Percentiles rank a stretch among this genome's conserved stretches.
Conservation (phyloP, 1,140 invertebrate species). For the Prorops nasuta region DNA sequence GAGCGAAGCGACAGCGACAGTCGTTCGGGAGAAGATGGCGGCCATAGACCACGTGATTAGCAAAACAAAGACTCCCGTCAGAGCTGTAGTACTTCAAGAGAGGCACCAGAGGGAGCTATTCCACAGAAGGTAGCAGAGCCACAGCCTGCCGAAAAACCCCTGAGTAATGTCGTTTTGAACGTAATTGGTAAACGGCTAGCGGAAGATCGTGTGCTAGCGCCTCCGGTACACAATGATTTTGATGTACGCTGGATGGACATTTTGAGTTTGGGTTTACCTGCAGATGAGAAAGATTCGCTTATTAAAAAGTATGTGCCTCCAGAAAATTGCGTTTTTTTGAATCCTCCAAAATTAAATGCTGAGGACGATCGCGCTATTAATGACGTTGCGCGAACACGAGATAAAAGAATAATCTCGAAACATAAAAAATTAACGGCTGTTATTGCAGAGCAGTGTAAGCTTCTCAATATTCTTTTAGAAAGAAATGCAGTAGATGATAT, state of each 20-base stretch:
- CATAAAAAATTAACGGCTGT: not conserved
- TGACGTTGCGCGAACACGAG: not conserved
- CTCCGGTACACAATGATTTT: not conserved
- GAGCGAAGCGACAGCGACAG: no score
- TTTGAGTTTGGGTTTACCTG: not conserved
- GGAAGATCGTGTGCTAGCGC: conserved; percentile 6
- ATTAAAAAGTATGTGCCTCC: conserved; percentile 4
- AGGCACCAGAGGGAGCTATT: no score
- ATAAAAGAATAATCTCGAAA: conserved; percentile 7
- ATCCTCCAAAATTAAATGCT: conserved; percentile 7
- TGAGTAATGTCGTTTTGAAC: not conserved
- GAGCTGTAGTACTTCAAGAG: no score
- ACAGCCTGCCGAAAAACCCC: no score
- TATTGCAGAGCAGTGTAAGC: not conserved
- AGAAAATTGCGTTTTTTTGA: not conserved
- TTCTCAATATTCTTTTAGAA: not conserved
- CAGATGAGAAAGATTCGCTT: not conserved
- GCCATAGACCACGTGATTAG: no score
- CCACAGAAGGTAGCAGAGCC: no score
- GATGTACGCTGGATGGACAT: conserved; percentile 2
- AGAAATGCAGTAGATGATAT: not conserved
- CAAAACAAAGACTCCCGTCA: no score
- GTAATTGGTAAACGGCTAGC: conserved; percentile 1
- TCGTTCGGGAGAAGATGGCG: no score
- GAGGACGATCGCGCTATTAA: not conserved